Evolutionary conservation across 2,888 invertebrate species (phyloP), one percentile per base, ranked within the genome.

Genomic region (Halictus ligatus): DNA sequence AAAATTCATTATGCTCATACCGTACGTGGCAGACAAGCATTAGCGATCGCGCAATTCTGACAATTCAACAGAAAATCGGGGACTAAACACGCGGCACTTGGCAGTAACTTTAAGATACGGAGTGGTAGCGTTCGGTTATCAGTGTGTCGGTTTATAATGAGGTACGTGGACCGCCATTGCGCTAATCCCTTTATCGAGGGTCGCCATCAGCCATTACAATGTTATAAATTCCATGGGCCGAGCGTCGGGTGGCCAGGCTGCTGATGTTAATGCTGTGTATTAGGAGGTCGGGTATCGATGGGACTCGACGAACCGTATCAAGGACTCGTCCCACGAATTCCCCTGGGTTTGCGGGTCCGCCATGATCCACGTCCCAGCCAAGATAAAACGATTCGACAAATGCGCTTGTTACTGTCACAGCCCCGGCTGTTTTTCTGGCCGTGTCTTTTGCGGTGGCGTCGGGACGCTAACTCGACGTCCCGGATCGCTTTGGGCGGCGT

Each of bases 261-360:
- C 29, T 77, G 85, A 84, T 84, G 89, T 89, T 87, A 88, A 89
- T 80, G 84, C 78, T 46, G 69, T 81, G 83, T 87, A 85, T 88
- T 80, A 75, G 40, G 40, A n/a, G 29, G 35, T n/a, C 54, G 79
- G 60, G 75, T 80, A 88, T 82, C 87, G 81, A 80, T 72, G 73
- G 60, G 6, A 80, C 71, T 50, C 78, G 85, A 29, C 81, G 77
- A 78, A 71, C 81, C 83, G 81, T 84, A 77, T 80, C 81, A 85
- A 72, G 83, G 83, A 75, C 35, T 67, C 67, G 80, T 81, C 80
- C 83, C 60, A 83, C 82, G 75, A 84, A 89, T 81, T 84, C 75
- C 67, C 79, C 72, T 74, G 82, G 88, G 80, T 80, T 25, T 80
- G 84, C 86, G 81, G 80, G 21, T 54, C 73, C 78, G 80, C 64